phyloP scores from a whole-genome alignment of 2,113 vertebrate genomes.

The Calyptommatus sinebrachiatus region DNA sequence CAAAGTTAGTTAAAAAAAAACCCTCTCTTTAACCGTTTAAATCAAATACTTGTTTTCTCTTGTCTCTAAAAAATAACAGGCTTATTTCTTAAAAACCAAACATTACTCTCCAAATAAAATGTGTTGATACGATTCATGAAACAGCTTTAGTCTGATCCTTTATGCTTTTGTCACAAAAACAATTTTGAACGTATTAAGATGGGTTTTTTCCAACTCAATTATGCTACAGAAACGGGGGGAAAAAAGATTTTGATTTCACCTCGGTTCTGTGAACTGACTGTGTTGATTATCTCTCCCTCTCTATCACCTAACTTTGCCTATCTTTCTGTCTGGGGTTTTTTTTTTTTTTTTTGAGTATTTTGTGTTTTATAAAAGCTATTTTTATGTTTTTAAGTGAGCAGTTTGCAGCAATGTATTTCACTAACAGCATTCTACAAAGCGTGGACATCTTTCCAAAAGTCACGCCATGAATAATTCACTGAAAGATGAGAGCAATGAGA shows the following conservation, averaged over 20 bases:
- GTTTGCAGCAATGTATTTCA: background rate
- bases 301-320: background rate
- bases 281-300: background rate
- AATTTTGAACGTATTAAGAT: background rate
- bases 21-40: too few relatives aligned
- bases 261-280: background rate
- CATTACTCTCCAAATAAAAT: background rate
- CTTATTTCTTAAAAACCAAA: background rate
- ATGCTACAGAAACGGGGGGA: background rate
- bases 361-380: background rate
- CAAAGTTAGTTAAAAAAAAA: background rate
- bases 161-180: background rate
- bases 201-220: background rate
- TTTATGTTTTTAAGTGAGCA: slow-evolving; percentile 3
- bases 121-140: background rate
- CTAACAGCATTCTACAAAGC: slow-evolving; percentile 7
- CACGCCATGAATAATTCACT: slow-evolving; percentile 13
- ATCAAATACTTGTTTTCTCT: background rate
- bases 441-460: slow-evolving; percentile 14
- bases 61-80: background rate
- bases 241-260: slow-evolving; percentile 2
- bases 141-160: too few relatives aligned
- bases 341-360: slow-evolving; percentile 20
- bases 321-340: background rate
- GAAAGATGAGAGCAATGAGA: slow-evolving; percentile 8